Evolutionary conservation across 2,113 vertebrate species (phyloP).

Genomic region (Scytalopus superciliaris): DNA sequence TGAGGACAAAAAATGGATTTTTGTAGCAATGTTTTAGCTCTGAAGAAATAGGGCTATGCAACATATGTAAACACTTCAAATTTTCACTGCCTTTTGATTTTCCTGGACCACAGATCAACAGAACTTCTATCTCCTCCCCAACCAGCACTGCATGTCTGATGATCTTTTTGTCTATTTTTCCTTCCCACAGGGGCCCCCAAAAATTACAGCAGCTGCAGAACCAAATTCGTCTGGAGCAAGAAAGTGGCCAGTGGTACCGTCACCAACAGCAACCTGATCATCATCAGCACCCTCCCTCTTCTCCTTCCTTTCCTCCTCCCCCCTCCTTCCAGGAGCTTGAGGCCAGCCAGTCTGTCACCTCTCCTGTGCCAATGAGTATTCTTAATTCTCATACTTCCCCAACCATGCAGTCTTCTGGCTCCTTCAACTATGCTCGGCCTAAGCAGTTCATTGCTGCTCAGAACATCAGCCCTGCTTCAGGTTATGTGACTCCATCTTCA

Average conservation of each 20-base stretch:
- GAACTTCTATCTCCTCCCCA: neutral
- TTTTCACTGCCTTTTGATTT: neutral
- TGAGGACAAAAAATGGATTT: neutral
- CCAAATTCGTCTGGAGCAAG: constrained; percentile 91
- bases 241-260: constrained; percentile 75
- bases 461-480: constrained; percentile 77
- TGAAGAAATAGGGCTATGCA: neutral
- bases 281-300: constrained; percentile 68
- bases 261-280: constrained; percentile 70
- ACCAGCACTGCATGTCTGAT: neutral
- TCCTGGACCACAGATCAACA: neutral
- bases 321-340: constrained; percentile 90
- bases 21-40: neutral
- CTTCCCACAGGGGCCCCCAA: constrained; percentile 81
- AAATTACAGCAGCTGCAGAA: constrained; percentile 93
- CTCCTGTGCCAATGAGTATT: constrained; percentile 77
- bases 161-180: constrained; percentile 40
- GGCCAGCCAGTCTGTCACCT: constrained; percentile 66
- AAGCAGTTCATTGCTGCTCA: constrained; percentile 99
- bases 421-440: constrained; percentile 97
- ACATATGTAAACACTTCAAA: neutral
- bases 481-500: constrained; percentile 85
- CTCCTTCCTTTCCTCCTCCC: constrained; percentile 89
- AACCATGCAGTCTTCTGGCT: constrained; percentile 90
- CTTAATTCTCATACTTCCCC: constrained; percentile 76